Evolutionary conservation across 53 echinoderm and acorn worm species (phyloP), one percentile per base, ranked within the genome.

Genomic region (Luidia sarsii): DNA sequence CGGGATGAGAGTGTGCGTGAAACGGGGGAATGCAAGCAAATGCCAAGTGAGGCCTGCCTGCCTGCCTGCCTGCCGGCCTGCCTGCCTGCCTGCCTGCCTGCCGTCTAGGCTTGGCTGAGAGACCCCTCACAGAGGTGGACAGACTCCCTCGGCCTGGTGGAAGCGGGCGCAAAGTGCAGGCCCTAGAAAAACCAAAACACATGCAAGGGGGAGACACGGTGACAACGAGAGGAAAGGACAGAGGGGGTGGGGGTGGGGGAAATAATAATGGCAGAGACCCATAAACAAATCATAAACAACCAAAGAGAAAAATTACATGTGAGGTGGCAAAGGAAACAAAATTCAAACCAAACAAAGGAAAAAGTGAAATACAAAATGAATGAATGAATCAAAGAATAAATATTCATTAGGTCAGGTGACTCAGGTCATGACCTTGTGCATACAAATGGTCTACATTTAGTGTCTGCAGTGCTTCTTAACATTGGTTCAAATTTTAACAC

Each of bases 121-220:
- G 59, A 77, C 77, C 61, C 46, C 41, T 77, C 60, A 16, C 14
- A 20, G 33, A 27, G 61, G 77, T 29, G 77, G 38, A 31, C 60
- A 45, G 60, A 62, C 77, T 70, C 77, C 30, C 28, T 77, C 77
- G 18, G 77, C 77, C 24, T 37, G 32, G 43, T 46, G 41, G 45
- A 59, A 31, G 39, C 30, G 77, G 45, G 39, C 24, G 41, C 43
- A 67, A 59, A 77, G 74, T 74, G 57, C 56, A 56, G 74, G 60
- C 77, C 77, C 77, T 77, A 77, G 21, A 77, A 77, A 16, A 67
- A 77, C 77, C 77, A 77, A 77, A 77, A 77, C 39, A 60, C 77
- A 77, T 77, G 77, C 77, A 77, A 75, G 77, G 77, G 77, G 45
- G 45, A 14, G 39, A 25, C 67, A 28, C 43, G 67, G 61, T 61